Conservation (phyloP, 2,797 vertebrate species). For the Acropternis orthonyx region DNA sequence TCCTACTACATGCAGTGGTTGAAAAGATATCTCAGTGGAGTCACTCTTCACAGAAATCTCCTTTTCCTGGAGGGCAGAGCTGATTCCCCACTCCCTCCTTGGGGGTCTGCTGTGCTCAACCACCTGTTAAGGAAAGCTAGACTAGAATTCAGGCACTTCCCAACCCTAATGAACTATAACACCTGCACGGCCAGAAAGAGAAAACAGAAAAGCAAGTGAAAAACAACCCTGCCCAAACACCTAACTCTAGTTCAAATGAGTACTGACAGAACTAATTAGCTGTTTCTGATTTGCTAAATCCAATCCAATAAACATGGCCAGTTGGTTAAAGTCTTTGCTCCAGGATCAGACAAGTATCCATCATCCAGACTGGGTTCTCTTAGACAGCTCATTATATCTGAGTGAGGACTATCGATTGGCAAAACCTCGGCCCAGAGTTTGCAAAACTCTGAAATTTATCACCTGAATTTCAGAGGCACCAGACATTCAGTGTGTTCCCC, state of each 20-base stretch:
- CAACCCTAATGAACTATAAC: background rate
- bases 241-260: background rate
- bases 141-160: background rate
- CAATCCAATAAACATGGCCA: background rate
- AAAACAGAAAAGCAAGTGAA: background rate
- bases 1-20: background rate
- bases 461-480: background rate
- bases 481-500: background rate
- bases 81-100: background rate
- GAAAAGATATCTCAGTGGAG: background rate
- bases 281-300: background rate
- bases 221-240: background rate
- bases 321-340: background rate
- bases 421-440: background rate
- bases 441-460: conserved; percentile 10
- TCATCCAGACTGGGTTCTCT: background rate
- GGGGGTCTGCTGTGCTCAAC: background rate
- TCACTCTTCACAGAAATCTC: background rate
- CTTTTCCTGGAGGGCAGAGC: background rate
- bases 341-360: background rate
- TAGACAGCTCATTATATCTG: conserved; percentile 16
- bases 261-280: background rate
- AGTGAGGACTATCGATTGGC: background rate
- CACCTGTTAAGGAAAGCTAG: background rate
- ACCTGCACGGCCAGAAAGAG: background rate